Evolutionary conservation across 2,888 invertebrate genomes (phyloP), one percentile per base, ranked within the genome.

Genomic region (Torymus aiolomorphi): DNA sequence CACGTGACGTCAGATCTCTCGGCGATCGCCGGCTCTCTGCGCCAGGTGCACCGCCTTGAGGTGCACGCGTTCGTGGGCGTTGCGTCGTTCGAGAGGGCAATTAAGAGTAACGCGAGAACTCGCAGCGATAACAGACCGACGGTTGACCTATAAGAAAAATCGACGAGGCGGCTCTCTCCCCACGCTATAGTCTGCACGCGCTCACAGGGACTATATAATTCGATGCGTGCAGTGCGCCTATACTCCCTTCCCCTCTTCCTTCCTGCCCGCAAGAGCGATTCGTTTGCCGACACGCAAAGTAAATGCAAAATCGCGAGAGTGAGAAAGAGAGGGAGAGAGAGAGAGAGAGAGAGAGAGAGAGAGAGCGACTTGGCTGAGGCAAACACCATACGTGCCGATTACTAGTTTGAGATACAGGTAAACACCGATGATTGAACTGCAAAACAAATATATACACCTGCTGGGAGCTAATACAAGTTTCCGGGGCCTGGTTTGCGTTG

Each of bases 101-200:
- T 89, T 88, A 88, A 88, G 84, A 86, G 87, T 87, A 87, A 86
- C 85, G 86, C 85, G 86, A 88, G 86, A 85, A 84, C 84, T 83
- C 82, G 80, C 84, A 83, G 84, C 86, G 88, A 88, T 88, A 88
- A 89, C 86, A 82, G 81, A 69, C 42, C 75, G 80, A 42, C 82
- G 69, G 82, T 80, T 86, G 87, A 87, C 86, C 87, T 87, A 86
- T 87, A 87, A 89, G 87, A 88, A 88, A 89, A 88, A 87, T 89
- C 86, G 88, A 87, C 87, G 86, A 70, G 42, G 14, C 54, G 8
- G 42, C 8, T 5, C 42, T 42, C 42, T 42, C 42, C 42, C 5
- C 42, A 8, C 42, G 5, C 42, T 42, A 42, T 42, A 42, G 42
- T 8, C 42, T 42, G 42, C 42, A 42, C 42, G 8, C 42, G 42